A percentile compares a stretch with the other conserved stretches of the same genome.
These are phyloP conservation scores for Apodemus speciosus DNA, from an alignment of 2,113 vertebrate genomes.

Conservation along the genomic window DNA sequence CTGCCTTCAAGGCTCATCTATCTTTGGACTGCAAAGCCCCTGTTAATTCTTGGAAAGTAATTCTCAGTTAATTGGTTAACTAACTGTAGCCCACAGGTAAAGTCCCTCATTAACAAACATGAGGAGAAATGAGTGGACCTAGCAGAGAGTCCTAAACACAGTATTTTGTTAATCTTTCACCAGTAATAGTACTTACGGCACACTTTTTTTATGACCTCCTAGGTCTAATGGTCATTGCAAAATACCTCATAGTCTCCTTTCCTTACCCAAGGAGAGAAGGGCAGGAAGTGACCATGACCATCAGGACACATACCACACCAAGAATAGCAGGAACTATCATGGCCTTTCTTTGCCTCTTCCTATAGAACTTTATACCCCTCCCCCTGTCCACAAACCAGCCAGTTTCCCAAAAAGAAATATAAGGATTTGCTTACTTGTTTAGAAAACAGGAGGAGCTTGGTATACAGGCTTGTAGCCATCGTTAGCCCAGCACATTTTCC, in stretches of 20 bases:
- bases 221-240: conserved; percentile 1
- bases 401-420: not conserved
- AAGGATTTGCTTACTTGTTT: conserved; percentile 14
- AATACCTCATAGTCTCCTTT: not conserved
- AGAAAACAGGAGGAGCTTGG: not conserved
- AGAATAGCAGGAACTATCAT: not conserved
- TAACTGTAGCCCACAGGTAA: conserved; percentile 55
- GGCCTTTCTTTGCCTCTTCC: not conserved
- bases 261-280: not conserved
- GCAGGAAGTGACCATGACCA: not conserved
- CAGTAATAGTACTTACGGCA: conserved; percentile 33
- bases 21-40: conserved; percentile 38
- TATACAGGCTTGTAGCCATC: not conserved
- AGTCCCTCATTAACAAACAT: conserved; percentile 45
- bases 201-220: not conserved
- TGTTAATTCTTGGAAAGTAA: conserved; percentile 52
- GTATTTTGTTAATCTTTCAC: conserved; percentile 49
- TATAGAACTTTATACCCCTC: not conserved
- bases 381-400: not conserved
- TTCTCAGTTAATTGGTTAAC: conserved; percentile 61
- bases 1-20: conserved; percentile 19
- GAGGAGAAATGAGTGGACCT: conserved; percentile 23
- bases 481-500: not conserved
- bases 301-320: not conserved
- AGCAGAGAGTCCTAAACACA: not conserved